Conservation (phyloP, 2,888 invertebrate species). For the Notodonta ziczac region DNA sequence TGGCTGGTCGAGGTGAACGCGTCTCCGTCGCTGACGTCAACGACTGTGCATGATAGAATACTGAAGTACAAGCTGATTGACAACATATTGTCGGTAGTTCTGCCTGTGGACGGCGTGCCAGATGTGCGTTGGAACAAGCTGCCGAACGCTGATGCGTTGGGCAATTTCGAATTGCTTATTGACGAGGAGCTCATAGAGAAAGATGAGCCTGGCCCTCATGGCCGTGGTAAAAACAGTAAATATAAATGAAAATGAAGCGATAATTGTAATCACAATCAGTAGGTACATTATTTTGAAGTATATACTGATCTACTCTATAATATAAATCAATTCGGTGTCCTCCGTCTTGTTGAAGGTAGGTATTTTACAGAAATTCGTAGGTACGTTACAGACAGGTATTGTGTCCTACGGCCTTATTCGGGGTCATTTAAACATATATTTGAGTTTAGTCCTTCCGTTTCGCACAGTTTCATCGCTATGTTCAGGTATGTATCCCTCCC, state of each 20-base stretch:
- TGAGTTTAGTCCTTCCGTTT: too few relatives aligned
- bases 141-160: conserved; percentile 89
- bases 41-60: conserved; percentile 96
- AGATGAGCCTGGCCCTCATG: conserved; percentile 75
- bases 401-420: too few relatives aligned
- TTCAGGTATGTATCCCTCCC: too few relatives aligned
- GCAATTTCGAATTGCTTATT: conserved; percentile 92
- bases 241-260: conserved; percentile 32
- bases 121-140: conserved; percentile 95
- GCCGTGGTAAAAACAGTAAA: conserved; percentile 52
- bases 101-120: conserved; percentile 94
- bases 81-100: conserved; percentile 94
- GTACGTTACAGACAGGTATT: too few relatives aligned
- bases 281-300: too few relatives aligned
- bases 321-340: too few relatives aligned
- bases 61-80: conserved; percentile 97
- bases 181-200: conserved; percentile 92
- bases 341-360: too few relatives aligned
- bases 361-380: too few relatives aligned
- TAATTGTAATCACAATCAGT: not conserved
- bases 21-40: conserved; percentile 96
- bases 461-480: too few relatives aligned
- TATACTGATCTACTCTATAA: too few relatives aligned
- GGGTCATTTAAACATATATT: too few relatives aligned
- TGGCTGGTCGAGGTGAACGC: conserved; percentile 98